Evolutionary conservation across 2,888 invertebrate species (phyloP).

Genomic region (Thymelicus acteon): DNA sequence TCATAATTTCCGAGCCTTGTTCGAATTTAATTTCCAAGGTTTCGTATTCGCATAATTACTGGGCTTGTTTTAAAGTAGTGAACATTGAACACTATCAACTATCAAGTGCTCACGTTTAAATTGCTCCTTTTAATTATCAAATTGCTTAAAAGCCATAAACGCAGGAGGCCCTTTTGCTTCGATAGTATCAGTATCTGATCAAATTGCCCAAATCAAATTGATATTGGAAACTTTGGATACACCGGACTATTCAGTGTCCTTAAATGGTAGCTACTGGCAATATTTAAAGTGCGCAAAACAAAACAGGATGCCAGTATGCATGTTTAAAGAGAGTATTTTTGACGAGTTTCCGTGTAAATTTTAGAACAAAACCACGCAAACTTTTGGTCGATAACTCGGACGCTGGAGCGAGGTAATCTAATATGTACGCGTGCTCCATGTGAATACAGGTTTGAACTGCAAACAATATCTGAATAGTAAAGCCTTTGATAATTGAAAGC

Average conservation of each 20-base stretch:
- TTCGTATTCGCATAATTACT: no score
- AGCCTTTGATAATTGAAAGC: slow-evolving; percentile 22
- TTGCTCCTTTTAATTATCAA: neutral
- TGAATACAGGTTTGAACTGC: slow-evolving; percentile 17
- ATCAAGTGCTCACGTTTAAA: neutral
- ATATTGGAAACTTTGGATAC: neutral
- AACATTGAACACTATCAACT: no score
- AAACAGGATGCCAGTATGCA: neutral
- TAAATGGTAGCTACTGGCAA: neutral
- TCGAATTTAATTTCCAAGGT: no score
- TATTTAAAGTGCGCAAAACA: neutral
- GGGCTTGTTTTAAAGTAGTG: no score
- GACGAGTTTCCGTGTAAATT: slow-evolving; percentile 4
- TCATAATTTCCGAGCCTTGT: no score
- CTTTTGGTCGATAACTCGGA: slow-evolving; percentile 13
- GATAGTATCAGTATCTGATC: neutral
- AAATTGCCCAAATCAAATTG: slow-evolving; percentile 2
- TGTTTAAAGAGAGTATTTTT: neutral
- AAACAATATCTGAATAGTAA: slow-evolving; percentile 20
- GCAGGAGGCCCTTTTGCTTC: neutral
- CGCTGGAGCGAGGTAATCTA: slow-evolving; percentile 6
- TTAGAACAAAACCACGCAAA: slow-evolving; percentile 18
- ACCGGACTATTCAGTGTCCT: neutral
- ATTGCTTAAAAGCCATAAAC: neutral
- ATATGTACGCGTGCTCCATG: slow-evolving; percentile 8